These are phyloP conservation scores for Cyclura pinguis DNA, from an alignment of 2,797 vertebrate genomes.

Conservation along the genomic window DNA sequence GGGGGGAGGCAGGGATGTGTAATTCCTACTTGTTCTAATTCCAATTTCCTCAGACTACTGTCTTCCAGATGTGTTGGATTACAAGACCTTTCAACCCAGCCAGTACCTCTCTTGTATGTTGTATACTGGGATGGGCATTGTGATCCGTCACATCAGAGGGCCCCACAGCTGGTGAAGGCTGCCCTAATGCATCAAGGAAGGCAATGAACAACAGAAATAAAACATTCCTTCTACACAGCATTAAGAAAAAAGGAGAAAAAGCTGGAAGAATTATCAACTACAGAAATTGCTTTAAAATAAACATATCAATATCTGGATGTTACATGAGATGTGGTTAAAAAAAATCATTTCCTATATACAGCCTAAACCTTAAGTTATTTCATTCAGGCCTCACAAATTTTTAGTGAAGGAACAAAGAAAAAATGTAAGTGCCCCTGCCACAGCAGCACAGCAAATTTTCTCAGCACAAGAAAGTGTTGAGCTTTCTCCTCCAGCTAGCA, in stretches of 20 bases:
- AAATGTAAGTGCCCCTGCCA: not conserved
- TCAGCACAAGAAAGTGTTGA: not conserved
- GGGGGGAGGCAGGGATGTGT: too few relatives aligned
- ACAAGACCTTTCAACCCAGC: not conserved
- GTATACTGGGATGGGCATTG: too few relatives aligned
- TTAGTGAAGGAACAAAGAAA: not conserved
- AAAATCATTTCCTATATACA: conserved; percentile 52
- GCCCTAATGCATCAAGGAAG: conserved; percentile 61
- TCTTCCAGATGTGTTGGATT: not conserved
- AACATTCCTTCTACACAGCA: not conserved
- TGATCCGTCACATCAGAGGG: not conserved
- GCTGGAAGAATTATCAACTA: conserved; percentile 62
- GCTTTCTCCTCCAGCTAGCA: not conserved
- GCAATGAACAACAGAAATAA: conserved; percentile 57
- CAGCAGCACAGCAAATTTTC: not conserved
- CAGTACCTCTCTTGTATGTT: not conserved
- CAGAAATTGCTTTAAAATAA: conserved; percentile 61
- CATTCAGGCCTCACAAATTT: conserved; percentile 17
- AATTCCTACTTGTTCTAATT: not conserved
- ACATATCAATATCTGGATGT: conserved; percentile 54
- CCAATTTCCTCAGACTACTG: not conserved
- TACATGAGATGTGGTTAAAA: conserved; percentile 56
- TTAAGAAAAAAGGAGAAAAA: conserved; percentile 29
- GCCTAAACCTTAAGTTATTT: conserved; percentile 30
- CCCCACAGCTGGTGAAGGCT: not conserved